Conservation (phyloP, 2,113 vertebrate genomes). For the Xenopus borealis region DNA sequence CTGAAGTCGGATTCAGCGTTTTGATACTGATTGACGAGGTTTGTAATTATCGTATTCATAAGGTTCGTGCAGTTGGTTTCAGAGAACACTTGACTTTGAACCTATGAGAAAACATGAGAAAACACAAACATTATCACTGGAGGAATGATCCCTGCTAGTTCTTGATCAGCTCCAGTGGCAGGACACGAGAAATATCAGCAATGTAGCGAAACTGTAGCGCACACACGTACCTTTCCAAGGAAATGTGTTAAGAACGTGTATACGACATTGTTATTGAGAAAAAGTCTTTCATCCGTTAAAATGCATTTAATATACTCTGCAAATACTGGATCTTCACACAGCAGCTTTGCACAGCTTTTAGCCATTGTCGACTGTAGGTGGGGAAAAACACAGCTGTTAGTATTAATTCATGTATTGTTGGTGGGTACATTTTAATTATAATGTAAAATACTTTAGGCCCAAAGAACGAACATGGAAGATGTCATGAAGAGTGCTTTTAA, state of each 20-base stretch:
- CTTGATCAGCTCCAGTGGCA: too few species aligned
- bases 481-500: too few species aligned
- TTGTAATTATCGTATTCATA: slow-evolving; percentile 86
- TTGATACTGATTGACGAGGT: slow-evolving; percentile 92
- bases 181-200: too few species aligned
- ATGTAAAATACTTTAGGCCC: too few species aligned
- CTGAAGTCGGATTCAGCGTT: slow-evolving; percentile 86
- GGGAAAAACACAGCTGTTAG: too few species aligned
- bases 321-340: slow-evolving; percentile 95
- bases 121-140: not conserved
- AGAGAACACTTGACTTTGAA: slow-evolving; percentile 91
- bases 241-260: slow-evolving; percentile 96
- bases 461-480: too few species aligned
- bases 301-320: slow-evolving; percentile 97
- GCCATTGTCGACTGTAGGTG: slow-evolving; percentile 78
- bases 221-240: slow-evolving; percentile 79
- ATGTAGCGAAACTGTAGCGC: too few species aligned
- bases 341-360: slow-evolving; percentile 92
- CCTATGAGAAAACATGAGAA: slow-evolving; percentile 60
- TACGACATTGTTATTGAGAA: slow-evolving; percentile 90
- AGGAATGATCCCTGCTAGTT: too few species aligned
- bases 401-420: too few species aligned
- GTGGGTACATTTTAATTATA: too few species aligned
- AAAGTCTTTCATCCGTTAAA: slow-evolving; percentile 94
- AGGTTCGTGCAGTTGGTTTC: slow-evolving; percentile 91